Conservation (phyloP, 2,113 vertebrate species). For the Etheostoma cragini region DNA sequence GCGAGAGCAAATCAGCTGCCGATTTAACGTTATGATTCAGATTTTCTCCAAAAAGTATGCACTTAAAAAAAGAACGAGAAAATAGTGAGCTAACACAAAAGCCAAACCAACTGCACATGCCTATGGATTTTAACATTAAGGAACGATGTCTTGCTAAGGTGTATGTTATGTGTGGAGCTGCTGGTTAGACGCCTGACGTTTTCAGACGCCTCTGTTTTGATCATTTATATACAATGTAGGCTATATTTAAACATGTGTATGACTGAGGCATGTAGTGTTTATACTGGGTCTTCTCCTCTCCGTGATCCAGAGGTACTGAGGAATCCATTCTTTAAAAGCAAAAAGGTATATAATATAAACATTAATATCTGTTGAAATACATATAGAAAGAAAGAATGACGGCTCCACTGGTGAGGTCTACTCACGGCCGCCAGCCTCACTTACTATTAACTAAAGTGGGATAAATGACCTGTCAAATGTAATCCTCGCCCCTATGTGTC, state of each 20-base stretch:
- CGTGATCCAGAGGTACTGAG: background rate
- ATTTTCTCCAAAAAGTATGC: background rate
- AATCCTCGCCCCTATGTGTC: slow-evolving; percentile 92
- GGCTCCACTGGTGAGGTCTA: slow-evolving; percentile 85
- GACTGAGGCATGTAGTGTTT: slow-evolving; percentile 29
- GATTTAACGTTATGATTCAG: background rate
- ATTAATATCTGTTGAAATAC: background rate
- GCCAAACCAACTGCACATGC: background rate
- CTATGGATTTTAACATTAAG: background rate
- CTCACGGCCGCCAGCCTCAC: slow-evolving; percentile 86
- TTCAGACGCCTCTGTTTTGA: slow-evolving; percentile 12
- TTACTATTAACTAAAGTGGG: slow-evolving; percentile 92
- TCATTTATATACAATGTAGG: slow-evolving; percentile 1
- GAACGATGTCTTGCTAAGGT: background rate
- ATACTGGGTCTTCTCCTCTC: background rate
- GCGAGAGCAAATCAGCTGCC: background rate
- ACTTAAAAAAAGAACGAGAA: background rate
- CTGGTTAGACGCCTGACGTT: background rate
- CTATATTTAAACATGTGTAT: slow-evolving; percentile 13
- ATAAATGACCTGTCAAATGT: slow-evolving; percentile 94
- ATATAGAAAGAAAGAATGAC: slow-evolving; percentile 84
- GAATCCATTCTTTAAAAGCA: slow-evolving; percentile 4
- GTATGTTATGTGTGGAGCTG: background rate
- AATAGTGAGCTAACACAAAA: background rate
- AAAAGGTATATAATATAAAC: slow-evolving; percentile 17